Evolutionary conservation across 1,140 invertebrate genomes (phyloP).

Genomic region (Chironomus tepperi): DNA sequence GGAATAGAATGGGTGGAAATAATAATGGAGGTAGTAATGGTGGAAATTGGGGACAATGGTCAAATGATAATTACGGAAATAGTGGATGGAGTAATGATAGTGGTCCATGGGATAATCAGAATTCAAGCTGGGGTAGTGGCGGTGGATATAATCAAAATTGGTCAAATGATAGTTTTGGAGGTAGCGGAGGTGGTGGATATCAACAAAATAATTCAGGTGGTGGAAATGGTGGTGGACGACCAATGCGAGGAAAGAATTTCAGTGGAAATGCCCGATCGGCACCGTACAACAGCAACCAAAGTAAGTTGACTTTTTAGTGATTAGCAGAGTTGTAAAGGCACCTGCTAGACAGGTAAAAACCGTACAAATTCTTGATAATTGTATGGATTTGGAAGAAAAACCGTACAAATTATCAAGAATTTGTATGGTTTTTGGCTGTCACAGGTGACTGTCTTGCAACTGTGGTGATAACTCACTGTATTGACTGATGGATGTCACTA

Average conservation of each 20-base stretch:
- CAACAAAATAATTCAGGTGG: neutral
- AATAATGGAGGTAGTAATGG: constrained; percentile 31
- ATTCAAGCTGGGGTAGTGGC: neutral
- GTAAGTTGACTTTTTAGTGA: no score
- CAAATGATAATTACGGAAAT: constrained; percentile 30
- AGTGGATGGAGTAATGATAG: constrained; percentile 26
- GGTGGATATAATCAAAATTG: constrained; percentile 12
- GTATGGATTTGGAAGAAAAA: no score
- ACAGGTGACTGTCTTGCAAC: no score
- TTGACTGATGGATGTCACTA: no score
- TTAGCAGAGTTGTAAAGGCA: no score
- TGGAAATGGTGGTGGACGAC: neutral
- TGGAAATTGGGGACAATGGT: constrained; percentile 32
- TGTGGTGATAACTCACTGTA: no score
- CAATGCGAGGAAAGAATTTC: neutral
- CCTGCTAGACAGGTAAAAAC: no score
- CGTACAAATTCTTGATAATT: no score
- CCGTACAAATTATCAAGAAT: no score
- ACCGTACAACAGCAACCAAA: neutral
- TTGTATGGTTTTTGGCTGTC: no score
- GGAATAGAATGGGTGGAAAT: constrained; percentile 15
- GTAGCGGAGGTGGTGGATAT: neutral
- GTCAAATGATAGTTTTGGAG: constrained; percentile 2
- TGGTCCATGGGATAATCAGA: constrained; percentile 24
- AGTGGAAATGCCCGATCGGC: neutral